Conservation (phyloP, 2,888 invertebrate species). For the Perizoma affinitatum region DNA sequence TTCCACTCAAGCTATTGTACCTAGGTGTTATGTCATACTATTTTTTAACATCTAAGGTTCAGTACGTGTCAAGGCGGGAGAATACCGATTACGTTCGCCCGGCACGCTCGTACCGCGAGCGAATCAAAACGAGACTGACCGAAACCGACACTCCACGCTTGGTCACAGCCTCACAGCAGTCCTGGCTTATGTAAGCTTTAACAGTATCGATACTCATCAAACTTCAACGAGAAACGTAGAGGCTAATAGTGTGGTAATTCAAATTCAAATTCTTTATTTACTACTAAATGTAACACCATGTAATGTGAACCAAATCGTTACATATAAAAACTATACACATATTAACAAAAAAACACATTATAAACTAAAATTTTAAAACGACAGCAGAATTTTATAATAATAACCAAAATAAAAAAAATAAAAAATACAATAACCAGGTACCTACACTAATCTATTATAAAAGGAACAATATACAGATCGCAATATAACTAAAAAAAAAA, state of each 20-base stretch:
- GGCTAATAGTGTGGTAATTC: slow-evolving; percentile 15
- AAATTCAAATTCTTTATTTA: too few species aligned
- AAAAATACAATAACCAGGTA: too few species aligned
- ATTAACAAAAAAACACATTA: too few species aligned
- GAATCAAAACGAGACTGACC: slow-evolving; percentile 67
- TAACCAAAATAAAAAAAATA: too few species aligned
- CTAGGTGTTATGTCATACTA: slow-evolving; percentile 22
- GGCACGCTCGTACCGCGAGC: slow-evolving; percentile 60
- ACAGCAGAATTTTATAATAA: too few species aligned
- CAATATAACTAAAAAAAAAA: too few species aligned
- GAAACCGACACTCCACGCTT: slow-evolving; percentile 43
- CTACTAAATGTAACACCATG: too few species aligned
- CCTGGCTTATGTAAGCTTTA: slow-evolving; percentile 48
- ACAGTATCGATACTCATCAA: slow-evolving; percentile 32
- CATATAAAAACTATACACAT: too few species aligned
- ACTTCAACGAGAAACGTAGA: slow-evolving; percentile 25
- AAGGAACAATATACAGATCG: too few species aligned
- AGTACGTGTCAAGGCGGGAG: slow-evolving; percentile 22
- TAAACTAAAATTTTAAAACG: too few species aligned
- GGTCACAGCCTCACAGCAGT: slow-evolving; percentile 28
- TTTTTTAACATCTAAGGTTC: slow-evolving; percentile 9
- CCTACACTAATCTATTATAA: too few species aligned
- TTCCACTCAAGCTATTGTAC: neutral
- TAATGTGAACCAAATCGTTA: too few species aligned
- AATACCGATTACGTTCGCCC: slow-evolving; percentile 37